A percentile compares a stretch with the other conserved stretches of the same genome.
phyloP scores from a whole-genome alignment of 2,797 vertebrate species.

The Phrynocephalus guinanensis region DNA sequence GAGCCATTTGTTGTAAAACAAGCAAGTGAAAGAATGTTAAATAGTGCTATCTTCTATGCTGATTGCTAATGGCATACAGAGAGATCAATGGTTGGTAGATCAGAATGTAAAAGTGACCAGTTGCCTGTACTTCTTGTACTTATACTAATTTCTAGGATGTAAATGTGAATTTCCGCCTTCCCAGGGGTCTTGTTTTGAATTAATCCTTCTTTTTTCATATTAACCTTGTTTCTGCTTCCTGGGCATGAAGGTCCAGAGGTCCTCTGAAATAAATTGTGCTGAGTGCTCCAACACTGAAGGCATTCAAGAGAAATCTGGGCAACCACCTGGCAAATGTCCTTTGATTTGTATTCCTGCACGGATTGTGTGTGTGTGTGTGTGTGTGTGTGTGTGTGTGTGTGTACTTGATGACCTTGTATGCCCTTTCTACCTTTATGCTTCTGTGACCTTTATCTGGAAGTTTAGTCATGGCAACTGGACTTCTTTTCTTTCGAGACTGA shows the following conservation, averaged over 20 bases:
- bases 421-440: too few species aligned
- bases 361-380: too few species aligned
- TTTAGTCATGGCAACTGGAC: too few species aligned
- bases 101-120: not conserved
- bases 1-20: conserved; percentile 41
- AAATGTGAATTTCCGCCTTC: not conserved
- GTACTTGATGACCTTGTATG: too few species aligned
- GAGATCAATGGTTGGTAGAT: not conserved
- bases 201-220: not conserved
- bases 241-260: not conserved
- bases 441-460: too few species aligned
- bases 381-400: too few species aligned
- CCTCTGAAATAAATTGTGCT: not conserved
- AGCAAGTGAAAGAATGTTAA: conserved; percentile 43
- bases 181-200: not conserved
- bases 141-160: not conserved
- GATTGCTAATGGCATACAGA: not conserved
- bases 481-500: too few species aligned
- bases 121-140: not conserved
- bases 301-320: too few species aligned
- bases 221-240: not conserved
- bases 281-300: too few species aligned
- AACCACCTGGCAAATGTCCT: too few species aligned
- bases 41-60: conserved; percentile 28
- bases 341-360: too few species aligned